Evolutionary conservation across 2,888 invertebrate genomes (phyloP).

Genomic region (Drosophila maculinotata): DNA sequence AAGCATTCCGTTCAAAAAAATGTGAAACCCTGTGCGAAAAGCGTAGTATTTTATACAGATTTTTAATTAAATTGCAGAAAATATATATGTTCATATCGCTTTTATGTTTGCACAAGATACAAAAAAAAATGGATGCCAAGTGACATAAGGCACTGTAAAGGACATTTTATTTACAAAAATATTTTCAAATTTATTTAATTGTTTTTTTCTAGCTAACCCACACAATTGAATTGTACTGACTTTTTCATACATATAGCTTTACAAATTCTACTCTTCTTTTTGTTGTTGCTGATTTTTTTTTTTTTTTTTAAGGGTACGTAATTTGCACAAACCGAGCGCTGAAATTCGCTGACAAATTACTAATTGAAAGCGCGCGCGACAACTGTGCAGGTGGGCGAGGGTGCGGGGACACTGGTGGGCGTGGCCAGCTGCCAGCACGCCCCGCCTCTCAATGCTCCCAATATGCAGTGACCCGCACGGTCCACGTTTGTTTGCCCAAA

Average conservation of each 20-base stretch:
- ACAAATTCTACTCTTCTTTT: conserved; percentile 12
- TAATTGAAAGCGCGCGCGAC: conserved; percentile 69
- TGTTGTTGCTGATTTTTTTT: background rate
- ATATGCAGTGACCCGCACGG: conserved; percentile 75
- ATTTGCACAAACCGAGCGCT: conserved; percentile 57
- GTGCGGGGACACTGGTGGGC: conserved; percentile 27
- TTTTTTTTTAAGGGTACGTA: conserved; percentile 41
- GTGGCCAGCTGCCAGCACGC: conserved; percentile 15
- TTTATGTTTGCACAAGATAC: conserved; percentile 12
- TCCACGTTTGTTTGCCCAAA: conserved; percentile 77
- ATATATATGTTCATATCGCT: conserved; percentile 3
- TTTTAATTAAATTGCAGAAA: conserved; percentile 57
- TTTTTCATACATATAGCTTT: conserved; percentile 30
- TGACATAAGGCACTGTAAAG: conserved; percentile 12
- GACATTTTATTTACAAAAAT: conserved; percentile 44
- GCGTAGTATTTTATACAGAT: conserved; percentile 13
- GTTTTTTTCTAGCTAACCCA: conserved; percentile 29
- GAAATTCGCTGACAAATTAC: conserved; percentile 72
- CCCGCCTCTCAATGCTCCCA: conserved; percentile 51
- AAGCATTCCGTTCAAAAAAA: background rate
- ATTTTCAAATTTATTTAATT: background rate
- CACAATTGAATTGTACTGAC: conserved; percentile 63
- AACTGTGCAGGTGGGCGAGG: conserved; percentile 13
- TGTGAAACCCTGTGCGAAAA: conserved; percentile 15
- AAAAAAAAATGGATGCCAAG: conserved; percentile 11